Percentiles rank a stretch among this genome's conserved stretches.
phyloP scores from a whole-genome alignment of 2,113 vertebrate species.

The Elgaria multicarinata region DNA sequence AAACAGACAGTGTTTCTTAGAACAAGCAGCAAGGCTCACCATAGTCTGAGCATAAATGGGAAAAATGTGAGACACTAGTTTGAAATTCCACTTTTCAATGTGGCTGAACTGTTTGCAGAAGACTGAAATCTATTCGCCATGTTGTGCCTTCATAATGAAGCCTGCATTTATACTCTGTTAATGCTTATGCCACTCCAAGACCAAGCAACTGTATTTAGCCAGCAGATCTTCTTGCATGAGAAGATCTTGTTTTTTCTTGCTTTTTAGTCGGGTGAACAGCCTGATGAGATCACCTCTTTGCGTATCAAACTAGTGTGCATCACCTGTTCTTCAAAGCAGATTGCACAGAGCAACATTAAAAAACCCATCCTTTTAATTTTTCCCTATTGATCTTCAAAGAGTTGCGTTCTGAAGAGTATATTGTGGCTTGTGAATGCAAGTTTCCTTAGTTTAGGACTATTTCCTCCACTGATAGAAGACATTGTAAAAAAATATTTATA shows the following conservation, averaged over 20 bases:
- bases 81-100: conserved; percentile 47
- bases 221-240: conserved; percentile 70
- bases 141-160: conserved; percentile 68
- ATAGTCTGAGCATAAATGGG: neutral
- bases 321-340: conserved; percentile 61
- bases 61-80: conserved; percentile 24
- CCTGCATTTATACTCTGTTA: conserved; percentile 55
- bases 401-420: conserved; percentile 30
- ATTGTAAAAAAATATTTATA: neutral
- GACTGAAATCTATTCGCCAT: conserved; percentile 64
- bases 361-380: conserved; percentile 63
- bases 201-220: conserved; percentile 58
- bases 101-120: neutral
- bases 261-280: conserved; percentile 56
- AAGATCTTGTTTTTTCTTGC: conserved; percentile 53
- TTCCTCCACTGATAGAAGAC: conserved; percentile 45
- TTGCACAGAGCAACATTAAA: neutral
- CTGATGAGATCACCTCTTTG: conserved; percentile 77
- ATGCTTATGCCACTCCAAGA: conserved; percentile 37
- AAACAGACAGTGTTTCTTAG: neutral
- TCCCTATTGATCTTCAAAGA: conserved; percentile 55
- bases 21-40: conserved; percentile 27
- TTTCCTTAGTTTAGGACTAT: conserved; percentile 35
- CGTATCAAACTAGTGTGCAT: conserved; percentile 65
- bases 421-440: conserved; percentile 23